These are phyloP conservation scores for Drosophila mimetica DNA, from an alignment of 2,888 invertebrate genomes.

Conservation along the genomic window DNA sequence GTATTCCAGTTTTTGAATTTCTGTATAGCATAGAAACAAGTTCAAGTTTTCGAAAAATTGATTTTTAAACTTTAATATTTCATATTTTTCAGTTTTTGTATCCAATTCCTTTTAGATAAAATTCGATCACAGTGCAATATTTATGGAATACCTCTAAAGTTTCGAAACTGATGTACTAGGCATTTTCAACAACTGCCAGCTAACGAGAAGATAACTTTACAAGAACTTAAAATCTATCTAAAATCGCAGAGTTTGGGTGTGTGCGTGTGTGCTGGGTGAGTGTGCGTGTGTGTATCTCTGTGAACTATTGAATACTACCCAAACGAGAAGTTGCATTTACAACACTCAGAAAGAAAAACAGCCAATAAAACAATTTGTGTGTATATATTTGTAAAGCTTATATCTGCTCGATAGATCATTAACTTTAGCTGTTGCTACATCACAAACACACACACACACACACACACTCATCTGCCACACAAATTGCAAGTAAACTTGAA, in stretches of 20 bases:
- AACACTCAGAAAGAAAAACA: conserved; percentile 24
- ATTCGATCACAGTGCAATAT: neutral
- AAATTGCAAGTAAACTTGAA: conserved; percentile 7
- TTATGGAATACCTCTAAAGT: conserved; percentile 1
- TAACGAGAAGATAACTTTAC: conserved; percentile 13
- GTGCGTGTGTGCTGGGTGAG: conserved; percentile 13
- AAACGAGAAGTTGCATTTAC: conserved; percentile 67
- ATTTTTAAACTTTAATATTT: no score
- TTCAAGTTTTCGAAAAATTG: no score
- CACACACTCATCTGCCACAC: conserved; percentile 31
- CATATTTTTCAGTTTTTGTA: no score
- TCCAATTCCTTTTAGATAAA: neutral
- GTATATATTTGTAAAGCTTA: conserved; percentile 43
- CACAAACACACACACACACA: conserved; percentile 34
- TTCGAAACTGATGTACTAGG: conserved; percentile 8
- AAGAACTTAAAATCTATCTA: conserved; percentile 1
- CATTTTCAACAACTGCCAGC: conserved; percentile 37
- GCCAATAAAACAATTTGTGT: conserved; percentile 33
- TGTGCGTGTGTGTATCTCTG: conserved; percentile 26
- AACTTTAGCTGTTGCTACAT: conserved; percentile 39
- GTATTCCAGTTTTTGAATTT: conserved; percentile 3
- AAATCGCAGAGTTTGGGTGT: conserved; percentile 9
- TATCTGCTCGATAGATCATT: conserved; percentile 42
- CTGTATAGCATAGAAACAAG: no score
- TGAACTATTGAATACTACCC: conserved; percentile 23